These are phyloP conservation scores for Oophaga sylvatica DNA, from an alignment of 2,797 vertebrate species.

Conservation along the genomic window DNA sequence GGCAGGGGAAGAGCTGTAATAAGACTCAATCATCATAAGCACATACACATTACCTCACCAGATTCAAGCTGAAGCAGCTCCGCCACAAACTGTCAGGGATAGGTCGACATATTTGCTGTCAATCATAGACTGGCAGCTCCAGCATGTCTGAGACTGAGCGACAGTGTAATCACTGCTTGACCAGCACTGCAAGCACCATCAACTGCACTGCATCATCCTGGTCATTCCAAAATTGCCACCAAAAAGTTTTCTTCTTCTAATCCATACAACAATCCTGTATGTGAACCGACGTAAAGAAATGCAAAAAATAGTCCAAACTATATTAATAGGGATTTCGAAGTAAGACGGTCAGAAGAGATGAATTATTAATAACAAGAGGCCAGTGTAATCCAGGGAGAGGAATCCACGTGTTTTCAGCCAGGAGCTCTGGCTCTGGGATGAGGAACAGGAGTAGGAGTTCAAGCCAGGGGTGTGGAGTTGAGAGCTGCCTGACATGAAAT, in stretches of 20 bases:
- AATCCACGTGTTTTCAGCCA: conserved; percentile 38
- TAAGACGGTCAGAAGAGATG: background rate
- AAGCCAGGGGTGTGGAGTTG: conserved; percentile 36
- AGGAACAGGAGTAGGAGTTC: conserved; percentile 32
- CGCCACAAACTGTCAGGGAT: conserved; percentile 7
- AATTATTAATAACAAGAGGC: background rate
- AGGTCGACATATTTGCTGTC: conserved; percentile 31
- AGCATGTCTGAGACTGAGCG: conserved; percentile 9
- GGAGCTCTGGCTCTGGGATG: conserved; percentile 8
- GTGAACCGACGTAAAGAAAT: background rate
- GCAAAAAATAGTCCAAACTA: conserved; percentile 12
- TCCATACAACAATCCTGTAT: conserved; percentile 11
- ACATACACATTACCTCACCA: conserved; percentile 35
- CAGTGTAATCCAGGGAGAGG: conserved; percentile 14
- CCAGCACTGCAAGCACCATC: background rate
- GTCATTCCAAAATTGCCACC: conserved; percentile 14
- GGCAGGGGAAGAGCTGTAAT: background rate
- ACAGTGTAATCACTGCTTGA: background rate
- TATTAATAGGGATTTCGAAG: background rate
- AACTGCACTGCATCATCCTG: background rate
- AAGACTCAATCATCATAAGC: background rate
- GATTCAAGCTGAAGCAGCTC: conserved; percentile 6
- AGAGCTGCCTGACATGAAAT: conserved; percentile 51
- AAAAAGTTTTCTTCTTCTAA: background rate
- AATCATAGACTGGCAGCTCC: conserved; percentile 29